Evolutionary conservation across 2,888 invertebrate species (phyloP), one percentile per base, ranked within the genome.

Genomic region (Metellina segmentata): DNA sequence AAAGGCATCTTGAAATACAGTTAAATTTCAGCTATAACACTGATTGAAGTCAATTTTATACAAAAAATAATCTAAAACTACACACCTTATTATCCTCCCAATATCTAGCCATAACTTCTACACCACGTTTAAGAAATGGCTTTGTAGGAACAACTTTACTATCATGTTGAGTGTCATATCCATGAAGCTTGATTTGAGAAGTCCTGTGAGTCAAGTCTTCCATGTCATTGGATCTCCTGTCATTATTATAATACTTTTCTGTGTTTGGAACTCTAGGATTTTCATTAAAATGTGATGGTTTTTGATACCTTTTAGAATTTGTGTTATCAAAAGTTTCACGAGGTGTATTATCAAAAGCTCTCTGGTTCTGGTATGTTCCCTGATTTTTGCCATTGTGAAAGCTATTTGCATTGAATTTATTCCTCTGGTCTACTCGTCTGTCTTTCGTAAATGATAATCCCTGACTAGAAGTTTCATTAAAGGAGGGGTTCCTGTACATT

Each of bases 101-200:
- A 95, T 98, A 98, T 94, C 98, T 97, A 8, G 98, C 98, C 95
- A 98, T 96, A 94, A 98, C 98, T 92, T 97, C 96, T 94, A 98
- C 98, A 13, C 98, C 98, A 11, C 86, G 85, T 78, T 81, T 90
- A 5, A 93, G 34, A 53, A 85, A 89, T 2, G 88, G 81, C 20
- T 89, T 85, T 0, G 74, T 19, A 9, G 85, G 49, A 72, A 79
- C 16, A 52, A 81, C 69, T 16, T 71, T 20, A 13, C 74, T 78
- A n/a, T 61, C 79, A 34, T 69, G 83, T 51, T 75, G 61, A 13
- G 6, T 82, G 34, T 88, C 91, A 70, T 89, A 89, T 2, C 89
- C 91, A 85, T 89, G 85, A 13, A 92, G 34, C 48, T 92, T 88
- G 8, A 92, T 70, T 20, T 89, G 88, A 34, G 90, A 85, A 34